These are phyloP conservation scores for Saccostrea echinata DNA, from an alignment of 1,140 invertebrate species.

Conservation along the genomic window DNA sequence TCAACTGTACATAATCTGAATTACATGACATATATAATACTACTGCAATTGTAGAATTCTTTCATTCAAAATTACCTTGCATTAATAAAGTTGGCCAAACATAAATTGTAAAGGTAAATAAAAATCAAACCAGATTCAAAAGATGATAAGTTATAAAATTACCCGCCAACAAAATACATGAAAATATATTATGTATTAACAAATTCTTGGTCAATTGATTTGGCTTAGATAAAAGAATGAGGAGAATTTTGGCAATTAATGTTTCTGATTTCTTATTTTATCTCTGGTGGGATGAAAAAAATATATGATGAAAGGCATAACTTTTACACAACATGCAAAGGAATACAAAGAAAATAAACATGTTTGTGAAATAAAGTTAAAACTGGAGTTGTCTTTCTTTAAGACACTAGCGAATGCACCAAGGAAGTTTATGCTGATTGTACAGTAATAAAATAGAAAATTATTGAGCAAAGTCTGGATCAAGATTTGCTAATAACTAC, in stretches of 20 bases:
- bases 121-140: neutral
- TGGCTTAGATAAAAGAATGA: neutral
- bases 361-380: constrained; percentile 2
- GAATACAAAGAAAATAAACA: neutral
- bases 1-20: too few species aligned
- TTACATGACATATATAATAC: too few species aligned
- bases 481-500: constrained; percentile 1
- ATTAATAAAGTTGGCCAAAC: neutral
- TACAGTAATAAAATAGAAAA: constrained; percentile 25
- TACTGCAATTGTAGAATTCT: neutral
- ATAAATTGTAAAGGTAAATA: neutral
- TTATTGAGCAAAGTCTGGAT: constrained; percentile 8
- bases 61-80: neutral
- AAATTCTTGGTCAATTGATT: neutral
- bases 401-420: constrained; percentile 2
- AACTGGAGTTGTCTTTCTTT: constrained; percentile 14
- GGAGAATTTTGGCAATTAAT: constrained; percentile 8
- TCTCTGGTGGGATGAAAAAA: neutral
- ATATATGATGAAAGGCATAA: neutral
- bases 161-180: neutral
- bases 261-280: neutral
- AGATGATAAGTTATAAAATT: neutral
- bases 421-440: constrained; percentile 12
- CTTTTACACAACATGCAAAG: constrained; percentile 9
- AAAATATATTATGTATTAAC: neutral